Evolutionary conservation across 2,888 invertebrate species (phyloP).

Genomic region (Hoplodrina ambigua): DNA sequence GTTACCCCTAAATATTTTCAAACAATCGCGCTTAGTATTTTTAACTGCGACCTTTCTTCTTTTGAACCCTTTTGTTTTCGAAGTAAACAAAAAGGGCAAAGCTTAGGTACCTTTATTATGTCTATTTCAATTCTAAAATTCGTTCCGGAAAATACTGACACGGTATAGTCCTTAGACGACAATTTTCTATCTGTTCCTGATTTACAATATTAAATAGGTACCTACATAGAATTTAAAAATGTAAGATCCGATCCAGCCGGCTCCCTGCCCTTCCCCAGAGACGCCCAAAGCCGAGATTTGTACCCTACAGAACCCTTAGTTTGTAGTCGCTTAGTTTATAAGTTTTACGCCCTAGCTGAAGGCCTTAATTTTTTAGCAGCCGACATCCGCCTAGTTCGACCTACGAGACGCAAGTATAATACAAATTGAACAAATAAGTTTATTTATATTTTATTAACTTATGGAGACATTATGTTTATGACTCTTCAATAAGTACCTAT

Average conservation of each 20-base stretch:
- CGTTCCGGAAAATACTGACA: slow-evolving; percentile 20
- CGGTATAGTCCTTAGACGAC: neutral
- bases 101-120: slow-evolving; percentile 17
- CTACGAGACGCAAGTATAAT: too few species aligned
- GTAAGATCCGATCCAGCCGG: too few species aligned
- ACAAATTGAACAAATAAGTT: too few species aligned
- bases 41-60: slow-evolving; percentile 33
- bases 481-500: slow-evolving; percentile 13
- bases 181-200: neutral
- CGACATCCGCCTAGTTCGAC: too few species aligned
- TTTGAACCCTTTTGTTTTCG: slow-evolving; percentile 46
- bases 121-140: slow-evolving; percentile 29
- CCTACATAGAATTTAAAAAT: neutral
- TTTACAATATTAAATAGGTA: slow-evolving; percentile 5
- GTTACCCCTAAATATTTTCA: slow-evolving; percentile 27
- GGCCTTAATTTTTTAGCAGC: too few species aligned
- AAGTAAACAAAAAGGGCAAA: slow-evolving; percentile 32
- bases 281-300: too few species aligned
- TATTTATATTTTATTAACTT: slow-evolving; percentile 7
- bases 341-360: too few species aligned
- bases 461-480: neutral
- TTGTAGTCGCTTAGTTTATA: too few species aligned
- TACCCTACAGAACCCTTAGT: too few species aligned
- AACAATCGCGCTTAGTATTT: slow-evolving; percentile 44
- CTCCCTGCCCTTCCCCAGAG: too few species aligned